Conservation (phyloP, 2,797 vertebrate species). For the Artibeus jamaicensis region DNA sequence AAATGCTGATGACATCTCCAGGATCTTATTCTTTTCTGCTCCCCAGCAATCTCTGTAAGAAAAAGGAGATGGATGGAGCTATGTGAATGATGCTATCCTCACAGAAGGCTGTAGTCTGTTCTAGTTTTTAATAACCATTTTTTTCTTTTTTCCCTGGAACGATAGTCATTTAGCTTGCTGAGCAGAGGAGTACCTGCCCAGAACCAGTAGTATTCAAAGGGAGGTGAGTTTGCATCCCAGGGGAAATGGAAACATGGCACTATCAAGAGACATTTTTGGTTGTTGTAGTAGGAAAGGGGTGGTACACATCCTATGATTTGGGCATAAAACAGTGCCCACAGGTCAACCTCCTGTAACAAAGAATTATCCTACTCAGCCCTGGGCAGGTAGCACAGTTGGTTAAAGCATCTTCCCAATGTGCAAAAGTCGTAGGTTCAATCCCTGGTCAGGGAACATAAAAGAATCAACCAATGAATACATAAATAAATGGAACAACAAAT, state of each 20-base stretch:
- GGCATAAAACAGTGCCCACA: background rate
- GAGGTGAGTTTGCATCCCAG: background rate
- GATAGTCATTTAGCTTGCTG: background rate
- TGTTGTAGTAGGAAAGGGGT: background rate
- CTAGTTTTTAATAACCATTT: background rate
- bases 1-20: background rate
- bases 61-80: background rate
- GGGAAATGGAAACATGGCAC: background rate
- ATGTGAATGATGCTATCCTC: rapidly evolving
- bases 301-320: background rate
- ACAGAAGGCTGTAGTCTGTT: background rate
- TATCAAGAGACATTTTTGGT: background rate
- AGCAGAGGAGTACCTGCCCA: rapidly evolving
- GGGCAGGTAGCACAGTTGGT: background rate
- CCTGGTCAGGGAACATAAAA: background rate
- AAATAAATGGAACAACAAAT: background rate
- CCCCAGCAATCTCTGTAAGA: background rate
- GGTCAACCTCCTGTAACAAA: background rate
- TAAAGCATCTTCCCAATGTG: background rate
- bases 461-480: background rate
- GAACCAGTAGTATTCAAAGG: background rate
- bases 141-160: background rate
- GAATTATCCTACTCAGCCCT: background rate
- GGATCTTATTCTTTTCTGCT: background rate
- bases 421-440: background rate